Evolutionary conservation across 1,140 invertebrate genomes (phyloP), one percentile per base, ranked within the genome.

Genomic region (Thalassaphorura encarpata): DNA sequence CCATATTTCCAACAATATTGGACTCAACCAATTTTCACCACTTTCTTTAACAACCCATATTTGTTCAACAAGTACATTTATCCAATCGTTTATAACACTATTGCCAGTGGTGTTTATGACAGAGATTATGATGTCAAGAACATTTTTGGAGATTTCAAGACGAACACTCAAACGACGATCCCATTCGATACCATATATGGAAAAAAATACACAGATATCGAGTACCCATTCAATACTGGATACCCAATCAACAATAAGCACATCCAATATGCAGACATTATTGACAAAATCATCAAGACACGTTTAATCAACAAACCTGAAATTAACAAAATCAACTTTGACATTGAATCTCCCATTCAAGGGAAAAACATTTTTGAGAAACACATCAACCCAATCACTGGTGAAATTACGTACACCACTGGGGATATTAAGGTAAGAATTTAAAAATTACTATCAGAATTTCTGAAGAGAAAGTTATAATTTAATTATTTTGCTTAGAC

Each of bases 1-100:
- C 54, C 45, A 28, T 26, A 40, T 13, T 61, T 61, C 55, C 60
- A 61, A 28, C 29, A 49, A 8, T 61, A 43, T 46, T 61, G 54
- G 54, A 49, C 45, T 18, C 5, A 19, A 19, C 60, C 51, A 18
- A 3, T 36, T 27, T 61, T 61, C 55, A 15, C 48, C 5, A 33
- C 42, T 6, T 61, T 52, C 29, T 61, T 61, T 50, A 23, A 47
- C n/a, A 48, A 61, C 31, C 45, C 54, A 16, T 45, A 43, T n/a
- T 50, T 56, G 33, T 61, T 61, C 51, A 56, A 56, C 59, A 56
- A 56, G 23, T 53, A 56, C 45, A 54, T 61, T 15, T 56, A 52
- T 54, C 58, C 56, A 33, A 11, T 29, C 11, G 42, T 55, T 13
- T 51, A 19, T 29, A 51, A 51, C 31, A 36, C 31, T 29, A 28